phyloP scores from a whole-genome alignment of 2,113 vertebrate species.

The Hypocryptadius cinnamomeus region DNA sequence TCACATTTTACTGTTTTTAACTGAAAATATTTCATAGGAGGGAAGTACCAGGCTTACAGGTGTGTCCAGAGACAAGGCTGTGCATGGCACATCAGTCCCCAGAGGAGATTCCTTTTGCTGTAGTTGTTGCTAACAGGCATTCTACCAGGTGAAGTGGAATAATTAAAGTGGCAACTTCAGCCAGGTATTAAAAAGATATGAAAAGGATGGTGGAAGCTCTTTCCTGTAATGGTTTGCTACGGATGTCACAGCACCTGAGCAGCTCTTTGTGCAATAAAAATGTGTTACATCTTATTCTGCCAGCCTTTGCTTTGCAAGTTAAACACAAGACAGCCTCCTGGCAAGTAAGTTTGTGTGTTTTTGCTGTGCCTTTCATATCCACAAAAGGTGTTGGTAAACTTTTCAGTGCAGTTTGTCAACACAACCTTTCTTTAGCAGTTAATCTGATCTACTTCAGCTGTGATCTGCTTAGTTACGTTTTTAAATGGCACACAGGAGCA shows the following conservation, averaged over 20 bases:
- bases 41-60: background rate
- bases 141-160: background rate
- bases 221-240: background rate
- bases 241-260: background rate
- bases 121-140: background rate
- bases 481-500: background rate
- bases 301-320: background rate
- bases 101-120: background rate
- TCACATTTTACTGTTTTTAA: background rate
- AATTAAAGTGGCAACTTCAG: slow-evolving; percentile 8
- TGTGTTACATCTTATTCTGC: background rate
- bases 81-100: background rate
- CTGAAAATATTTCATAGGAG: background rate
- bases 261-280: background rate
- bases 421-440: background rate
- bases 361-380: background rate
- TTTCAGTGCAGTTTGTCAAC: background rate
- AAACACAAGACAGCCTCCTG: background rate
- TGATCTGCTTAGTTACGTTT: background rate
- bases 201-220: background rate
- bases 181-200: background rate
- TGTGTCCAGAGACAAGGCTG: background rate
- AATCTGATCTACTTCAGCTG: background rate
- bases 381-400: background rate
- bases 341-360: background rate